phyloP scores from a whole-genome alignment of 2,113 vertebrate genomes.

The Tragelaphus buxtoni region DNA sequence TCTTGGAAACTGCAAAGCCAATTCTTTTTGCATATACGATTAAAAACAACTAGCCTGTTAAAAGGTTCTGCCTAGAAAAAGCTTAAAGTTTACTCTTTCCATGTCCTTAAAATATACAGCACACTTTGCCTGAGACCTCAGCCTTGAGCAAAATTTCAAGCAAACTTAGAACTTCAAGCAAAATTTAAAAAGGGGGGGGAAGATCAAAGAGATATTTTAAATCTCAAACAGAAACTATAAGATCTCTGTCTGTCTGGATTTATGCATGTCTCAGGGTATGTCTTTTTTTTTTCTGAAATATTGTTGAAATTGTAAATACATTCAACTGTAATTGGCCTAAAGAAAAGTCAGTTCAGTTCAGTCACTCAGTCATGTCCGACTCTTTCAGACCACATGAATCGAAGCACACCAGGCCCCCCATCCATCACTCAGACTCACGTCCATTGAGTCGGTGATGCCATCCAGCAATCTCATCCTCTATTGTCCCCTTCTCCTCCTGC shows the following conservation, averaged over 20 bases:
- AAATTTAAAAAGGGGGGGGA: accelerated
- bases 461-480: no score
- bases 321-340: background rate
- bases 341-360: background rate
- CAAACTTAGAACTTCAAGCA: background rate
- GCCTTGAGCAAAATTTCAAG: background rate
- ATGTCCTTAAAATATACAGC: background rate
- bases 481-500: no score
- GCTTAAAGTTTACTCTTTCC: background rate
- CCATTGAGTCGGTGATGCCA: no score
- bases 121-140: background rate
- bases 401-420: no score
- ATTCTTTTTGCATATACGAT: background rate
- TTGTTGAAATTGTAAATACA: background rate
- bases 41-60: background rate
- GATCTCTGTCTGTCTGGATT: background rate
- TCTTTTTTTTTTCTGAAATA: background rate
- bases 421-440: no score
- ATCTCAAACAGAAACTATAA: background rate
- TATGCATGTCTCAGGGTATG: background rate
- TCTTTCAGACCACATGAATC: no score
- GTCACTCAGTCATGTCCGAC: no score
- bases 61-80: background rate
- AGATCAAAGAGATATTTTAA: background rate
- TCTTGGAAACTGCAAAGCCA: background rate